Conservation (phyloP, 2,113 vertebrate genomes). For the Gymnogyps californianus region DNA sequence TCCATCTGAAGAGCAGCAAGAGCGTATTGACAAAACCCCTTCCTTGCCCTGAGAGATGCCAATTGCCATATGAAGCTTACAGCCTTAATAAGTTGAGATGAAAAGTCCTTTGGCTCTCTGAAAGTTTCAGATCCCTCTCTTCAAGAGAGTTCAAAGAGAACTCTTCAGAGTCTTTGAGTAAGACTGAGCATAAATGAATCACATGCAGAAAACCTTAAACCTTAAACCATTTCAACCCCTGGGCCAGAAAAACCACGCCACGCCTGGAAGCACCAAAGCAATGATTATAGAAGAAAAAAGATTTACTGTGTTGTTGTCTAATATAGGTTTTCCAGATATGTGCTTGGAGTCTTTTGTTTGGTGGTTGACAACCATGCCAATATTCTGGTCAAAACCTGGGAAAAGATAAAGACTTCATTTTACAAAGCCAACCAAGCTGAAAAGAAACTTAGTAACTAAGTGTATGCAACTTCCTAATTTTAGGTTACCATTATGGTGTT, state of each 20-base stretch:
- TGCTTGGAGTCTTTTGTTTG: constrained; percentile 75
- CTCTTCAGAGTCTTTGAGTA: background rate
- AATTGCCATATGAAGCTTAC: background rate
- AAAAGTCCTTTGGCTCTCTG: background rate
- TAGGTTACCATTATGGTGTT: background rate
- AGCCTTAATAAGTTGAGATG: background rate
- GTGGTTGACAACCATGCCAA: constrained; percentile 85
- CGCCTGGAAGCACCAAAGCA: constrained; percentile 86
- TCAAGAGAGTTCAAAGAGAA: background rate
- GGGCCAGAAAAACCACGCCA: constrained; percentile 88
- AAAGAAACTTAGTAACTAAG: background rate
- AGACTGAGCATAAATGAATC: background rate
- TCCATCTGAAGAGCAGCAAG: background rate
- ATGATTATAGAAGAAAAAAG: constrained; percentile 90
- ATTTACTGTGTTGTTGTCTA: constrained; percentile 95
- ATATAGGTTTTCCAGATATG: constrained; percentile 90
- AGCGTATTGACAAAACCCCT: background rate
- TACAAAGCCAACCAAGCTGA: background rate
- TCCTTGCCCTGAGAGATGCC: background rate
- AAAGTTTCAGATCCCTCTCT: background rate
- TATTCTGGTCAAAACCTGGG: constrained; percentile 85
- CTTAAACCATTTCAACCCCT: constrained; percentile 52
- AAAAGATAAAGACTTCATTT: background rate
- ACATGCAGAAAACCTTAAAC: background rate
- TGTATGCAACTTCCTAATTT: background rate